Conservation (phyloP, 2,888 invertebrate genomes). For the Allophyes oxyacanthae region DNA sequence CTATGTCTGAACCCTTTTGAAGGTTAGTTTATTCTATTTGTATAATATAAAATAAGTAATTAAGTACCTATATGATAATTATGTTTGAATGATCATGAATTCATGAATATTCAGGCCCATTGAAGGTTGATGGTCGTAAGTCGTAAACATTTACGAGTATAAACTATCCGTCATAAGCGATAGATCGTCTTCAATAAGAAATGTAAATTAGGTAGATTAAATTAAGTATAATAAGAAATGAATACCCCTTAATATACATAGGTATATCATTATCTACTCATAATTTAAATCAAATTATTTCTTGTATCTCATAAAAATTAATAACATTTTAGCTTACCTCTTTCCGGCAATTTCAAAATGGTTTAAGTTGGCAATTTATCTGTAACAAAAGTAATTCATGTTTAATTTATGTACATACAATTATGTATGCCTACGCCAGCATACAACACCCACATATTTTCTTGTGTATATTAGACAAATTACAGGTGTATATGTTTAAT, state of each 20-base stretch:
- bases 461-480: no score
- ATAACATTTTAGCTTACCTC: constrained; percentile 27
- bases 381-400: constrained; percentile 34
- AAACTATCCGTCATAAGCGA: constrained; percentile 13
- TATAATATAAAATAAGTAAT: constrained; percentile 12
- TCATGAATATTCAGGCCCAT: constrained; percentile 27
- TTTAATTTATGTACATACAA: constrained; percentile 3
- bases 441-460: no score
- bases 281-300: no score
- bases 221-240: no score
- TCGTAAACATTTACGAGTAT: constrained; percentile 12
- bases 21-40: constrained; percentile 8
- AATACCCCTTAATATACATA: no score
- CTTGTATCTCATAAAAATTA: no score
- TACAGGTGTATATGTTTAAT: no score
- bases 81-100: constrained; percentile 28
- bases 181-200: no score
- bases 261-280: no score
- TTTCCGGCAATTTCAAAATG: constrained; percentile 10
- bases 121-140: constrained; percentile 34
- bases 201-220: no score
- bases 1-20: constrained; percentile 2
- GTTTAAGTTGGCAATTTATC: constrained; percentile 12
- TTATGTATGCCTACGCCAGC: no score
- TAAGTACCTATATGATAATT: constrained; percentile 10